Conservation (phyloP, 2,797 vertebrate species). For the Pteronotus mesoamericanus region DNA sequence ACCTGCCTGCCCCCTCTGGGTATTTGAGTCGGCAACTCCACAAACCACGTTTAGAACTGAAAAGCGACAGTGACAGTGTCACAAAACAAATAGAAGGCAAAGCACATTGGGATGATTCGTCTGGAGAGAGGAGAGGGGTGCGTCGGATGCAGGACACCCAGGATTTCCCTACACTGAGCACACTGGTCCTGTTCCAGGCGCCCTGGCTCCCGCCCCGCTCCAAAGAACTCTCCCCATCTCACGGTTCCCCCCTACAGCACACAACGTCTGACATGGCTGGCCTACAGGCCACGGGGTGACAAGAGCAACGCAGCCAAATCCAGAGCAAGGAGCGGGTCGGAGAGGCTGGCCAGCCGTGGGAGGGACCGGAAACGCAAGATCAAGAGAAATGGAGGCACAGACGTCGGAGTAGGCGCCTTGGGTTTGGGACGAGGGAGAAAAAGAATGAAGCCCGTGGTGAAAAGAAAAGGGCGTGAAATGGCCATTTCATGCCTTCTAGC, state of each 20-base stretch:
- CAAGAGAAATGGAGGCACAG: rapidly evolving
- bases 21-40: background rate
- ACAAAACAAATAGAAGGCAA: background rate
- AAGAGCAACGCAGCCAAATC: background rate
- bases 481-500: background rate
- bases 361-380: rapidly evolving
- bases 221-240: background rate
- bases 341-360: background rate
- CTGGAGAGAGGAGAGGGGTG: background rate
- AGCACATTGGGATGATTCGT: background rate
- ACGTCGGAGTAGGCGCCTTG: rapidly evolving
- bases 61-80: background rate
- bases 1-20: background rate
- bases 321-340: background rate
- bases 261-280: rapidly evolving
- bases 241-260: rapidly evolving
- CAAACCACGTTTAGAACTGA: background rate
- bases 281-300: rapidly evolving
- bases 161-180: background rate
- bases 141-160: background rate
- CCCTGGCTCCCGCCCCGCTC: background rate
- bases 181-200: background rate
- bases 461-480: background rate
- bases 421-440: background rate
- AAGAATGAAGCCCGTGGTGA: background rate